These are phyloP conservation scores for Pogonophryne albipinna DNA, from an alignment of 2,797 vertebrate genomes.

Conservation along the genomic window DNA sequence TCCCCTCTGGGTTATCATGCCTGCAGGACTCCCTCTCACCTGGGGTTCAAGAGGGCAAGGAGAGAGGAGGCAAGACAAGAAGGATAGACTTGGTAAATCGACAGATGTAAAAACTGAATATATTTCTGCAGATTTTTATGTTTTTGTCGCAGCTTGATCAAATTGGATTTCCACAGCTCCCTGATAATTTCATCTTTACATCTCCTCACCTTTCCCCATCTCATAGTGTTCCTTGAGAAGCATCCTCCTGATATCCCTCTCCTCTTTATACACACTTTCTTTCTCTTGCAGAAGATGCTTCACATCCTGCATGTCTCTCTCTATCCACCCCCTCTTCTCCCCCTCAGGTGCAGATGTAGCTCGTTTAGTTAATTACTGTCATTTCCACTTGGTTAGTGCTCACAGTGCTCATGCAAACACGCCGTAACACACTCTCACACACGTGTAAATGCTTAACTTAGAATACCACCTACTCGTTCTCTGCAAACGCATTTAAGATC, in stretches of 20 bases:
- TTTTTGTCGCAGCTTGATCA: slow-evolving; percentile 18
- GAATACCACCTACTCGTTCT: slow-evolving; percentile 5
- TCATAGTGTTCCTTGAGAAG: slow-evolving; percentile 13
- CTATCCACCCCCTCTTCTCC: slow-evolving; percentile 2
- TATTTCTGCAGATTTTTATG: not conserved
- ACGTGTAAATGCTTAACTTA: not conserved
- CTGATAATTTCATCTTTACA: not conserved
- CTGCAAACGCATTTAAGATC: slow-evolving; percentile 6
- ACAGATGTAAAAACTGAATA: not conserved
- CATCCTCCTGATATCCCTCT: not conserved
- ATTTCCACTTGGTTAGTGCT: slow-evolving; percentile 74
- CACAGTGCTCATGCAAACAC: slow-evolving; percentile 51
- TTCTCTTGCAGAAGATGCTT: slow-evolving; percentile 10
- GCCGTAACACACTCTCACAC: not conserved
- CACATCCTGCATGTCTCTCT: not conserved
- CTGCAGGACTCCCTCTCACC: slow-evolving; percentile 4
- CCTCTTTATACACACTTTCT: slow-evolving; percentile 11
- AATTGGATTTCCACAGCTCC: not conserved
- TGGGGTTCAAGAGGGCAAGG: slow-evolving; percentile 12
- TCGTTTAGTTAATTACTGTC: slow-evolving; percentile 78
- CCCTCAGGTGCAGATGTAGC: slow-evolving; percentile 73
- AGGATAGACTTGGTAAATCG: not conserved
- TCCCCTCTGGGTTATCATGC: slow-evolving; percentile 5
- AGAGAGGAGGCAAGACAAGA: no score
- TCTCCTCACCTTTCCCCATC: not conserved